These are phyloP conservation scores for Drosophila sordidula DNA, from an alignment of 2,888 invertebrate species.

Conservation along the genomic window DNA sequence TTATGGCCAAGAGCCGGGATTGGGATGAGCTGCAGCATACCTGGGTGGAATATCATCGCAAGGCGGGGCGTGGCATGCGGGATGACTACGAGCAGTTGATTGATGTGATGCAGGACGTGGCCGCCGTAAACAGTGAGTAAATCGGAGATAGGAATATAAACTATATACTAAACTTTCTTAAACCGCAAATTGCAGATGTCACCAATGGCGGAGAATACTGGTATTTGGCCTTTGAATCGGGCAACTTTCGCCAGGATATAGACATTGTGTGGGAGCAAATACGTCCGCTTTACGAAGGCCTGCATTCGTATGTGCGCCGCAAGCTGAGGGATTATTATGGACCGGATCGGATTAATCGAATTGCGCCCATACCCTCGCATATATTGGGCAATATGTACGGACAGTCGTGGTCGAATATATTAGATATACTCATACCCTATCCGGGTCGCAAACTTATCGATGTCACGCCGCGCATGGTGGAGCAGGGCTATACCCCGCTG, in stretches of 20 bases:
- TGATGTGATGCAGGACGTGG: constrained; percentile 92
- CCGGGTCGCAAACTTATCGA: constrained; percentile 93
- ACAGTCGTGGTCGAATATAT: constrained; percentile 93
- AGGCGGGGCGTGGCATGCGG: constrained; percentile 91
- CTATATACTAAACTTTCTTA: not conserved
- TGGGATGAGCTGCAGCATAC: constrained; percentile 95
- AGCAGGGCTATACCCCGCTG: constrained; percentile 93
- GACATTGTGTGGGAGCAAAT: constrained; percentile 94
- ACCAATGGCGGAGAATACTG: constrained; percentile 95
- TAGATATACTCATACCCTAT: constrained; percentile 93
- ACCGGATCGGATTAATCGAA: constrained; percentile 91
- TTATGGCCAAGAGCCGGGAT: constrained; percentile 92
- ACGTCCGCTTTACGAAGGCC: constrained; percentile 93
- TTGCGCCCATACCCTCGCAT: constrained; percentile 94
- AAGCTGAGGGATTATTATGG: constrained; percentile 94
- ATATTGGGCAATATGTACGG: constrained; percentile 96
- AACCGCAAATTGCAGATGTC: constrained; percentile 88
- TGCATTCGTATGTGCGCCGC: constrained; percentile 95
- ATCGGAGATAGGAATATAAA: not conserved
- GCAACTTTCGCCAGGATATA: constrained; percentile 91
- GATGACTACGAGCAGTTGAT: constrained; percentile 93
- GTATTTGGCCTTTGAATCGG: constrained; percentile 94
- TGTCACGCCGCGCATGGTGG: constrained; percentile 92
- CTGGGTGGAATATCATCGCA: constrained; percentile 96
- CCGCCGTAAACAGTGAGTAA: constrained; percentile 91